Evolutionary conservation across 2,797 vertebrate species (phyloP), one percentile per base, ranked within the genome.

Genomic region (Enteromius unitaeniatus): DNA sequence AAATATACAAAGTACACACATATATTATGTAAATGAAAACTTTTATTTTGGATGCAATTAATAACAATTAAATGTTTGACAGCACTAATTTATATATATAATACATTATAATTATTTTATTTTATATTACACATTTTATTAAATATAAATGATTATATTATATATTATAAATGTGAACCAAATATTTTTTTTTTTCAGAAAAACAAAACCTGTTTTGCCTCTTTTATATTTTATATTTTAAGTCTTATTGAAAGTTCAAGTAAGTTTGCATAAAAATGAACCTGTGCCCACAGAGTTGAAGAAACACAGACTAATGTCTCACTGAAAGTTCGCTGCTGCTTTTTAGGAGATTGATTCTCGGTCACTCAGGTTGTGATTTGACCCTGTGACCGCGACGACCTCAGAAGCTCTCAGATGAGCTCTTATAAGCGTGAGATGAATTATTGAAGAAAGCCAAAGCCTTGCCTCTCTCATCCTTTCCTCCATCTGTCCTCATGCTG

Each of bases 371-470:
- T 68, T 31, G 3, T 51, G 77, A 78, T 55, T 23, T 85, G 87
- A 88, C 80, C 87, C 53, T 6, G 23, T 81, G 83, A 86, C 83
- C 21, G 17, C 1, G 1, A 3, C 53, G 69, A 85, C 76, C 86
- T 82, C 51, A 7, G 28, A 40, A 21, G 19, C 81, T 68, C 31
- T 68, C 40, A 82, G 83, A 34, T 26, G 60, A 49, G 51, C 67
- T 80, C 55, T 28, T 21, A 23, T 51, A 67, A 85, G 15, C 23
- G 19, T 31, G 69, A 45, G 78, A 72, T 88, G 81, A 88, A 84
- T 84, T 87, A 87, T 88, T 88, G 79, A 87, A 80, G 69, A 49
- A 53, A 37, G 51, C 75, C 34, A 60, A 45, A 37, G 53, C n/a
- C 45, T 34, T 76, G 45, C 34, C 23, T 77, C 37, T 68, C 64